A percentile compares a stretch with the other conserved stretches of the same genome.
phyloP scores from a whole-genome alignment of 2,888 invertebrate species.

The Netelia melanura region DNA sequence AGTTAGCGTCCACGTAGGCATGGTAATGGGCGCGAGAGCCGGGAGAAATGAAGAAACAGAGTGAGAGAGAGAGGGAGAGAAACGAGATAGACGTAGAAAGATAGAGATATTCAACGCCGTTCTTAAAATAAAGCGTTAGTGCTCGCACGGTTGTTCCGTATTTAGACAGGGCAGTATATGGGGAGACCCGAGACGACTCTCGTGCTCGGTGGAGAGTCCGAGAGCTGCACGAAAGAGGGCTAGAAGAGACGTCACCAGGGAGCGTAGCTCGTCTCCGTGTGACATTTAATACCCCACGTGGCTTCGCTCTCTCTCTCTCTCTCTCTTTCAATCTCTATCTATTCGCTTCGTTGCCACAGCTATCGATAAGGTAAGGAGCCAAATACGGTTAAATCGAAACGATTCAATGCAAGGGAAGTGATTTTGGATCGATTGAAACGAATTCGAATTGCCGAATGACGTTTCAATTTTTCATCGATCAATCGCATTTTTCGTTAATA shows the following conservation, averaged over 20 bases:
- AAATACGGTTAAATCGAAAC: conserved; percentile 10
- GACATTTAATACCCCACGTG: conserved; percentile 74
- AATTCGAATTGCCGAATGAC: background rate
- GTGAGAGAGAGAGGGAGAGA: conserved; percentile 37
- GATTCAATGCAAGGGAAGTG: background rate
- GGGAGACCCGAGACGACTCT: conserved; percentile 61
- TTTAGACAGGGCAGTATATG: conserved; percentile 74
- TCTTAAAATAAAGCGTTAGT: conserved; percentile 74
- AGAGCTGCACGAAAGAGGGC: conserved; percentile 29
- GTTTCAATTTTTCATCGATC: too few species aligned
- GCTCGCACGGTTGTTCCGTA: conserved; percentile 76
- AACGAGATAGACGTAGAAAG: conserved; percentile 63
- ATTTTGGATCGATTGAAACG: background rate
- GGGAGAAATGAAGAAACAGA: conserved; percentile 30
- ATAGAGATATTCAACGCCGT: conserved; percentile 69
- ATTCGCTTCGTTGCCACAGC: background rate
- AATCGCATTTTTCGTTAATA: too few species aligned
- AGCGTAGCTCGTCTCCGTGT: conserved; percentile 41
- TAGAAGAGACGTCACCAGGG: conserved; percentile 58
- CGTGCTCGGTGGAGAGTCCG: conserved; percentile 37
- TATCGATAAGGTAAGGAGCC: background rate
- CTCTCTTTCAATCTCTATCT: background rate
- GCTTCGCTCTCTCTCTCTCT: background rate
- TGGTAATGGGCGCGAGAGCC: conserved; percentile 44
- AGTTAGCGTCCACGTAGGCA: conserved; percentile 53